Evolutionary conservation across 2,113 vertebrate genomes (phyloP).

Genomic region (Rissa tridactyla): DNA sequence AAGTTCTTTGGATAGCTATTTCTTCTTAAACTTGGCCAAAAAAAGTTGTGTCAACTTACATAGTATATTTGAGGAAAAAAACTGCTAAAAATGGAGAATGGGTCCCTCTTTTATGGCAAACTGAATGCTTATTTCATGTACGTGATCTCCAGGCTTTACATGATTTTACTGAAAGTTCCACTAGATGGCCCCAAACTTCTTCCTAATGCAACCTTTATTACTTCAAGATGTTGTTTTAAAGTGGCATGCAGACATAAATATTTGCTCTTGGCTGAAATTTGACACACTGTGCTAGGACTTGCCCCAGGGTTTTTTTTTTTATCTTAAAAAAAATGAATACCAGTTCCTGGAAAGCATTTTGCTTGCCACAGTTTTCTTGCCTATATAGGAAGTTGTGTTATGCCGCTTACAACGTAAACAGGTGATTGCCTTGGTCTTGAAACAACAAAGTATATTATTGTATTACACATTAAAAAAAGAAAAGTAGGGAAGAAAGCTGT

Average conservation of each 20-base stretch:
- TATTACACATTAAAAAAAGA: neutral
- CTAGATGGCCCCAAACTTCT: constrained; percentile 72
- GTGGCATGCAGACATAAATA: constrained; percentile 43
- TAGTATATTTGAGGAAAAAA: neutral
- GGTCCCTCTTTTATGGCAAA: neutral
- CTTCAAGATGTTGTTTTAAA: constrained; percentile 13
- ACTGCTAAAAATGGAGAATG: neutral
- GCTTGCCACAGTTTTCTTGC: neutral
- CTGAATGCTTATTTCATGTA: neutral
- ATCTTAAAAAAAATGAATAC: neutral
- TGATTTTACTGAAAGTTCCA: neutral
- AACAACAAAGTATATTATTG: neutral
- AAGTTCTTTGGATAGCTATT: neutral
- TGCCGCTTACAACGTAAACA: neutral
- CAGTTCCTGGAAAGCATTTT: neutral
- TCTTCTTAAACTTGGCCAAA: neutral
- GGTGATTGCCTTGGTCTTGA: neutral
- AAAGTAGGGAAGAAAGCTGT: neutral
- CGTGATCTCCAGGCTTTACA: rapidly evolving
- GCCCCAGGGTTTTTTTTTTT: neutral
- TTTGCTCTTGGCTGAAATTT: constrained; percentile 43
- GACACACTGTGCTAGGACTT: neutral
- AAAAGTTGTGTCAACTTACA: neutral
- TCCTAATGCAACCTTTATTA: neutral
- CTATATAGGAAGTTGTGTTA: neutral